Evolutionary conservation across 2,888 invertebrate species (phyloP).

Genomic region (Ophion costatus): DNA sequence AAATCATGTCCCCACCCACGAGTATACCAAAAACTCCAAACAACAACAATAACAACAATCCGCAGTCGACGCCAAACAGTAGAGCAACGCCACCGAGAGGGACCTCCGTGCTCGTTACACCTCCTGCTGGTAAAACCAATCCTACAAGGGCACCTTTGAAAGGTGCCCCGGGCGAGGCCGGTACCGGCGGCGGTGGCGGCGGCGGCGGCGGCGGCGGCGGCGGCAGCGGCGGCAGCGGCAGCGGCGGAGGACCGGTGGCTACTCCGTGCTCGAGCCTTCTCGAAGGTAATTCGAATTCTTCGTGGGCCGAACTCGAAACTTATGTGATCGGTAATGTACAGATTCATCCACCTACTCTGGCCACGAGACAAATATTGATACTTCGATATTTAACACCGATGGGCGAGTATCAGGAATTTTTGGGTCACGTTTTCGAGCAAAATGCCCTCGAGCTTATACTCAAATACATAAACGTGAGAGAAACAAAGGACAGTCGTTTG

Average conservation of each 20-base stretch:
- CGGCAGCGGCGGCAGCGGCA: no score
- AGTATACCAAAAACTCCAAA: slow-evolving; percentile 75
- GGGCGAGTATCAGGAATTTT: slow-evolving; percentile 99
- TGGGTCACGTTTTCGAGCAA: slow-evolving; percentile 96
- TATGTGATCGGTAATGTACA: slow-evolving; percentile 95
- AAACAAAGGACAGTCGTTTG: slow-evolving; percentile 94
- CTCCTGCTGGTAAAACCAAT: slow-evolving; percentile 48
- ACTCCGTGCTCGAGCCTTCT: slow-evolving; percentile 67
- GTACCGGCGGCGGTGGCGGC: not conserved
- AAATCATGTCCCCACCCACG: slow-evolving; percentile 83
- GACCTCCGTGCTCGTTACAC: slow-evolving; percentile 46
- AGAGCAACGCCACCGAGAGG: slow-evolving; percentile 61
- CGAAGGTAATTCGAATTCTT: slow-evolving; percentile 88
- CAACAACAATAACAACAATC: slow-evolving; percentile 59
- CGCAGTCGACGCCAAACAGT: slow-evolving; percentile 69
- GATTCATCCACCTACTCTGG: slow-evolving; percentile 94
- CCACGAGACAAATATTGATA: slow-evolving; percentile 96
- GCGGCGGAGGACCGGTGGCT: not conserved
- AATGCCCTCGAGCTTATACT: slow-evolving; percentile 95
- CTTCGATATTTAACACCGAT: slow-evolving; percentile 97
- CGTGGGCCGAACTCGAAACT: slow-evolving; percentile 95
- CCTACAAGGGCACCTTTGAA: slow-evolving; percentile 29
- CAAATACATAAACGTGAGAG: slow-evolving; percentile 94
- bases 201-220: not conserved
- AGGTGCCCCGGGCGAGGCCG: not conserved